Evolutionary conservation across 2,888 invertebrate genomes (phyloP), one percentile per base, ranked within the genome.

Genomic region (Alsophila aescularia): DNA sequence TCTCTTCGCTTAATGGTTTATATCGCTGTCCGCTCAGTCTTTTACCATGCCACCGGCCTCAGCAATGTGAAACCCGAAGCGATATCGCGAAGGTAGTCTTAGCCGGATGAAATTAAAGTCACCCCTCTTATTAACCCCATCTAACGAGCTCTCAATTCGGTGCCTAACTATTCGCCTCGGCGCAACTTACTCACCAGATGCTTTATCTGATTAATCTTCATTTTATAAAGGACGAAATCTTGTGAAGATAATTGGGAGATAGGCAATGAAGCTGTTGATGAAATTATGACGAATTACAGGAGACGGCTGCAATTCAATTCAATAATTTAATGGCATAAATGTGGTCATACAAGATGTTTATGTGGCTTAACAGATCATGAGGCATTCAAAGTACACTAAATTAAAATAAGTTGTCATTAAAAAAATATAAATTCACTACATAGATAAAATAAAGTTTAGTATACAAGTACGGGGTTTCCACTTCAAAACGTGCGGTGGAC

Each of bases 41-140:
- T 2, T 9, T 32, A 59, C 52, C 10, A 21, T 12, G 12, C 7
- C 4, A 48, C 7, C 49, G 32, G 32, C 60, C 34, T 50, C 18
- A 62, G 43, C 63, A 64, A 63, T 74, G 71, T 72, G 83, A 77
- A 86, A 85, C 77, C 75, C 74, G 77, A 83, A 58, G 75, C 81
- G 76, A 78, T 78, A 67, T 70, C 61, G 64, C 56, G 62, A 44
- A 70, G 72, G 67, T 66, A 69, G 65, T 76, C 77, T 79, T 76
- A 72, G 73, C 75, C 69, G 72, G 67, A 78, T 73, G 75, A 81
- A 81, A 85, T 86, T 86, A 83, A 85, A 83, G 75, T 77, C 82
- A 78, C 75, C 83, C 72, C 77, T 77, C 82, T 82, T 82, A 83
- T 85, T 85, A 87, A 85, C 85, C 87, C 83, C 81, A 83, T 73